Evolutionary conservation across 2,888 invertebrate genomes (phyloP), one percentile per base, ranked within the genome.

Genomic region (Melanostoma mellinum): DNA sequence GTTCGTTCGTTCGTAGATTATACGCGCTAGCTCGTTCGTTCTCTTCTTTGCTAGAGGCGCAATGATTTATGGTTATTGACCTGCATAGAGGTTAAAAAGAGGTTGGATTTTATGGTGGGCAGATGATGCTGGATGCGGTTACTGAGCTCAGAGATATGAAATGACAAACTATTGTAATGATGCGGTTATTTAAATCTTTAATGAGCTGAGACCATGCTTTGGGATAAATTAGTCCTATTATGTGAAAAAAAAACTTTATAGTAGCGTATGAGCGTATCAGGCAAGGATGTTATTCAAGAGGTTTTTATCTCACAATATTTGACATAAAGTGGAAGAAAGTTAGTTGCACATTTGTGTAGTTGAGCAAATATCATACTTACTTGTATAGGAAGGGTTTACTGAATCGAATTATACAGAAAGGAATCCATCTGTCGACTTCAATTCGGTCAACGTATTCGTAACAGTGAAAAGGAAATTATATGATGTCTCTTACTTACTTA

Each of bases 31-130:
- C 30, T 36, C 32, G 63, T 38, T n/a, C n/a, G 48, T 33, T 48
- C 10, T 9, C n/a, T 20, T n/a, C 32, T 36, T 20, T 20, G 20
- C 20, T 20, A 20, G 20, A 20, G 20, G 20, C 42, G 30, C 65
- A 38, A 40, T 84, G 79, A 84, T 84, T 84, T 79, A 84, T 84
- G 84, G 69, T 79, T 79, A 84, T 79, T 84, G 84, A 84, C 79
- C 84, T 75, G 74, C 74, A 82, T 79, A 56, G 74, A 74, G 71
- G 79, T 79, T 84, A 75, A 65, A 53, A 71, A 71, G 82, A 79
- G 74, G 78, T 74, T 68, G 65, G 33, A 56, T 56, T 74, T 78
- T 53, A 78, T 56, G 72, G 55, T 58, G 60, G 58, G 60, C 84
- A 78, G 82, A 84, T 84, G 79, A 74, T 75, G 60, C 77, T 58